Evolutionary conservation across 2,797 vertebrate species (phyloP), one percentile per base, ranked within the genome.

Genomic region (Xenops minutus): DNA sequence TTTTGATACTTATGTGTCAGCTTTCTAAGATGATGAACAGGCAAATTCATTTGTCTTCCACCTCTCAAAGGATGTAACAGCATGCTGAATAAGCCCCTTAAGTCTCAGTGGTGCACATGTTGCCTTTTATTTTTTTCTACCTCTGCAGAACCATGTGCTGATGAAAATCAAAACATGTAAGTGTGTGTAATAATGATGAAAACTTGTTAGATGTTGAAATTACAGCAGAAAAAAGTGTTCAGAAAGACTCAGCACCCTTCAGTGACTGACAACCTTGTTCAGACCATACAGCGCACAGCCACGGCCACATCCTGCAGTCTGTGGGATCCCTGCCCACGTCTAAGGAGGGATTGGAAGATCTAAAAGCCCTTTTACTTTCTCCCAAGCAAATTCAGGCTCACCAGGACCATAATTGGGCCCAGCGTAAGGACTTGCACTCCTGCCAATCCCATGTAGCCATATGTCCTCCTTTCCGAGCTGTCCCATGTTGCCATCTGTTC

Each of bases 401-500:
- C 67, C 46, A 86, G 85, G 63, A 59, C 74, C 2, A 2, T 96
- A 97, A 97, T 93, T 94, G 69, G 88, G 92, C 67, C 81, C 77
- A 78, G 71, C 0, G 15, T 56, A 95, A 71, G 73, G 90, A 82
- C 55, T 21, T 73, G 84, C 46, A 59, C 74, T 91, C 80, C 67
- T 91, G 92, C 93, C 95, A 94, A 92, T 90, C 80, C 84, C 64
- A 26, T 95, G 95, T 96, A 87, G 93, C 96, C 96, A 97, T 96
- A 97, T 97, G 96, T 96, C 77, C 81, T 80, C 56, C 63, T 92
- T 91, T 67, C 90, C 0, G 3, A 92, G 93, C 80, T 61, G 56
- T 87, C 90, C 94, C 91, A 0, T 95, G 93, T 97, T 85, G 90
- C 96, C 96, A 97, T 97, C 96, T 97, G 96, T 97, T 92, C 56